Conservation (phyloP, 2,888 invertebrate species). For the Cerastoderma edule region DNA sequence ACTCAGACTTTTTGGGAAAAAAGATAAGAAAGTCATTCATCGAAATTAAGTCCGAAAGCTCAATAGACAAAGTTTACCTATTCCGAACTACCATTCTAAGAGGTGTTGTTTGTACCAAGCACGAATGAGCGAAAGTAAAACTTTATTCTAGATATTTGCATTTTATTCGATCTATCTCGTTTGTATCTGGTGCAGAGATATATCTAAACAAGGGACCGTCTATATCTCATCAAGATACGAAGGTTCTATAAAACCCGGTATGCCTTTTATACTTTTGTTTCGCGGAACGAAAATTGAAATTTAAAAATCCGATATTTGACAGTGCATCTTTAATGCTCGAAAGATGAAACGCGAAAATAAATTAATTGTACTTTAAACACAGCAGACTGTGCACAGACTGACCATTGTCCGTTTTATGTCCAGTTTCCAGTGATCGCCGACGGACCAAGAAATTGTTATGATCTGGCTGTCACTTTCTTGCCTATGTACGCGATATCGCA, state of each 20-base stretch:
- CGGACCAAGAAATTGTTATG: conserved; percentile 49
- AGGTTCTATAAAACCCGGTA: conserved; percentile 1
- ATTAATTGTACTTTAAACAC: conserved; percentile 21
- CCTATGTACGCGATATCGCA: conserved; percentile 43
- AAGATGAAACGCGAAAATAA: conserved; percentile 20
- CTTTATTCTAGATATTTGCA: too few relatives aligned
- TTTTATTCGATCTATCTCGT: too few relatives aligned
- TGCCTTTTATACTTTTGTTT: conserved; percentile 11
- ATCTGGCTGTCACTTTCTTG: conserved; percentile 37
- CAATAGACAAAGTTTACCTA: too few relatives aligned
- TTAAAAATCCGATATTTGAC: conserved; percentile 24
- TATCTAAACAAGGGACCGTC: too few relatives aligned
- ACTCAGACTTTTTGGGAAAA: too few relatives aligned
- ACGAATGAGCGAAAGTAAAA: too few relatives aligned
- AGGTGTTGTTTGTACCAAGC: too few relatives aligned
- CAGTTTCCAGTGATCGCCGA: conserved; percentile 24
- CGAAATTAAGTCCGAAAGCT: too few relatives aligned
- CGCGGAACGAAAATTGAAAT: background rate
- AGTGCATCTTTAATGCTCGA: conserved; percentile 14
- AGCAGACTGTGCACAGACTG: conserved; percentile 14
- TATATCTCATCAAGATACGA: conserved; percentile 9
- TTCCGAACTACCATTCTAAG: too few relatives aligned
- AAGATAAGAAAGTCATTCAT: too few relatives aligned
- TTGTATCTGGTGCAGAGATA: too few relatives aligned
- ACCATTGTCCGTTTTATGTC: conserved; percentile 20